Evolutionary conservation across 92 coral and sea anemone genomes (phyloP).

Genomic region (Porites cylindrica): DNA sequence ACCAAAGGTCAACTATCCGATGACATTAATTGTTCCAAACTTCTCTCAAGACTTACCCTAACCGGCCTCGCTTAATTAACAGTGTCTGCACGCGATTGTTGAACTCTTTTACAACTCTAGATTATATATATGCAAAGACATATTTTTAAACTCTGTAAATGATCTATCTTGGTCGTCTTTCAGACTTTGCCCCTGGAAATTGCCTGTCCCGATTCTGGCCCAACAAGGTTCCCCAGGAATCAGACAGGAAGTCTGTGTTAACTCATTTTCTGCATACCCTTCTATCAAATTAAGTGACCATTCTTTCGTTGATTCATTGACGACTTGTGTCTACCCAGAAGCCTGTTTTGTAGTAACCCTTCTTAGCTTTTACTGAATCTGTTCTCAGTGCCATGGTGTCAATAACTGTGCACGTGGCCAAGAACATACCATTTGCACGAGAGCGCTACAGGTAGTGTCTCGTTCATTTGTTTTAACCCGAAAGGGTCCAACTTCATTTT

Average conservation of each 20-base stretch:
- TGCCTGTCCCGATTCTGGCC: not conserved
- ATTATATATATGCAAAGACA: not conserved
- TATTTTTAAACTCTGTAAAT: not conserved
- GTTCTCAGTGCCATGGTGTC: not conserved
- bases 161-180: not conserved
- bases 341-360: too few species aligned
- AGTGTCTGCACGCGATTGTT: constrained; percentile 42
- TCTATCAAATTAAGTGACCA: not conserved
- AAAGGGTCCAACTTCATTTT: not conserved
- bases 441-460: too few species aligned
- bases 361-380: not conserved
- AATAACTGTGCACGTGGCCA: not conserved
- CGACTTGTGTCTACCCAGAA: not conserved
- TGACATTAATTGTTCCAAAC: constrained; percentile 18
- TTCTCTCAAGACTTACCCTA: not conserved
- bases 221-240: not conserved
- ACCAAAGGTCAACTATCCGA: constrained; percentile 22
- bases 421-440: not conserved
- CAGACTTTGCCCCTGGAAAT: not conserved
- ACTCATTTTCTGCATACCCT: constrained; percentile 15
- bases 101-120: not conserved
- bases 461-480: not conserved
- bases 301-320: constrained; percentile 3
- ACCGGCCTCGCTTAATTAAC: too few species aligned
- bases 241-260: not conserved